Percentiles rank a stretch among this genome's conserved stretches.
phyloP scores from a whole-genome alignment of 2,113 vertebrate genomes.

The Mastomys coucha region DNA sequence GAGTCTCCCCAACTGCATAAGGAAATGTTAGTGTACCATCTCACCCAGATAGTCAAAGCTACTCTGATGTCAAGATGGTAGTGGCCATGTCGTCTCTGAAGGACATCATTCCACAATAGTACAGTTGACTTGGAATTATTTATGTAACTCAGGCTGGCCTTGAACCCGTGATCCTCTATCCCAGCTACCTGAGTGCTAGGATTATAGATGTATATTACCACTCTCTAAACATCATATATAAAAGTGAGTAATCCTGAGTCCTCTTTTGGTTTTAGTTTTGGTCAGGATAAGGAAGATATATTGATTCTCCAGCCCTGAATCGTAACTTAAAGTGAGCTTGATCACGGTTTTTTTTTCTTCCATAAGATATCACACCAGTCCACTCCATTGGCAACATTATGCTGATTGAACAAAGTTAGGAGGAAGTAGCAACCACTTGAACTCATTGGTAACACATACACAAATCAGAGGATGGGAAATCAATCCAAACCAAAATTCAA shows the following conservation, averaged over 20 bases:
- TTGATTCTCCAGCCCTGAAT: not conserved
- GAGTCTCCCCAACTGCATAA: not conserved
- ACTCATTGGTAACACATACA: not conserved
- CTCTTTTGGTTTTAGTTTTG: conserved; percentile 30
- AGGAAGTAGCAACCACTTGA: not conserved
- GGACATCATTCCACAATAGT: not conserved
- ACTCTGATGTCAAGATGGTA: not conserved
- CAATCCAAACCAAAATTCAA: not conserved
- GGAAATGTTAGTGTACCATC: not conserved
- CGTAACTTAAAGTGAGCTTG: not conserved
- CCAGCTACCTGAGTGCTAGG: not conserved
- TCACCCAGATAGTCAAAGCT: not conserved
- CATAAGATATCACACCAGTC: not conserved
- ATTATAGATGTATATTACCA: not conserved
- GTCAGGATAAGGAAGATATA: not conserved
- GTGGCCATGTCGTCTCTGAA: too few species aligned
- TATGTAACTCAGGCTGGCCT: not conserved
- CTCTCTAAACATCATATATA: not conserved
- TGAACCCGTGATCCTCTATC: not conserved
- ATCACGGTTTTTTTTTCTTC: not conserved
- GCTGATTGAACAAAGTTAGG: not conserved
- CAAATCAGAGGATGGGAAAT: not conserved
- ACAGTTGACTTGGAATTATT: not conserved
- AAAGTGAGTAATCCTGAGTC: conserved; percentile 31
- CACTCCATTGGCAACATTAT: not conserved